Evolutionary conservation across 2,797 vertebrate genomes (phyloP), one percentile per base, ranked within the genome.

Genomic region (Lepilemur ruficaudatus): DNA sequence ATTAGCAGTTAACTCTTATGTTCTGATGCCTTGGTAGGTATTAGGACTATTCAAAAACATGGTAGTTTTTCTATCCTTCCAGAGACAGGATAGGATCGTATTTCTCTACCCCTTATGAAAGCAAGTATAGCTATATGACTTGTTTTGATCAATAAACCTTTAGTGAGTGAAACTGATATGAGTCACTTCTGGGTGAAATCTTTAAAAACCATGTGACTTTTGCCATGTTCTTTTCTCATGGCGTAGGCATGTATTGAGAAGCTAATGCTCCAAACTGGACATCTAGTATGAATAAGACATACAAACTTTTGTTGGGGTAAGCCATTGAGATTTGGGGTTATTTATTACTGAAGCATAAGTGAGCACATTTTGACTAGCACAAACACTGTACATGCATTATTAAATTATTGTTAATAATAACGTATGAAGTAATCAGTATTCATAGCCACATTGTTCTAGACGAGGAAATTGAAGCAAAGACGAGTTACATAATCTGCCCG

Each of bases 401-500:
- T 89, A 48, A 96, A 86, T 35, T 78, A 59, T 11, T 17, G 46
- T 83, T 70, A 87, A 92, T 63, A 82, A 78, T 67, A 79, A 43
- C 75, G 83, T 85, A 23, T 38, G 57, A 96, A 32, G 25, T 61
- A 72, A 48, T 85, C 81, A n/a, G 43, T 80, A 65, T 93, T 82
- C 61, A 59, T 69, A 89, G 35, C 80, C 14, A 89, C 41, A 76
- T 86, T 85, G 85, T 63, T 46, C 59, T 32, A 83, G 91, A 55
- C 35, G n/a, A 93, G 61, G 78, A 97, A 69, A 67, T 41, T 38
- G 85, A 96, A 82, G 50, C 67, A 70, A 30, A 70, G 38, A 85
- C 15, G 79, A 82, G 18, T 63, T 89, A 61, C 25, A 1, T 48
- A 57, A 90, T 8, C 59, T 76, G 15, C 88, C 48, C 12, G 35